Conservation (phyloP, 2,797 vertebrate species). For the Gymnodraco acuticeps region DNA sequence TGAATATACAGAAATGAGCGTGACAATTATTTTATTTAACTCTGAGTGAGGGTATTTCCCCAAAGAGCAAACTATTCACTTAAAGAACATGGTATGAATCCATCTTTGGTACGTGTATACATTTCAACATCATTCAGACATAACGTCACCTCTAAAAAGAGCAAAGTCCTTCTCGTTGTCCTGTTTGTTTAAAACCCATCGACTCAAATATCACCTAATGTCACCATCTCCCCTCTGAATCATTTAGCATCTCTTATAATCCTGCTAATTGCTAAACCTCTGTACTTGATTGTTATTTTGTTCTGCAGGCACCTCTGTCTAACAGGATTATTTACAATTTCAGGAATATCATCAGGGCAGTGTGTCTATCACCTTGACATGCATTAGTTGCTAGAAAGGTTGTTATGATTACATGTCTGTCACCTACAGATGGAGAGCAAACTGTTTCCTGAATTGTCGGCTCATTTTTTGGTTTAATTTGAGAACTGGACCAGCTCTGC, state of each 20-base stretch:
- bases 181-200: background rate
- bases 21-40: too few species aligned
- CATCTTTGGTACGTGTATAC: too few species aligned
- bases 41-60: background rate
- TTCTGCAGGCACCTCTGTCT: slow-evolving; percentile 10
- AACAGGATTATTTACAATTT: slow-evolving; percentile 32
- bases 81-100: background rate
- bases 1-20: background rate
- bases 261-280: slow-evolving; percentile 36
- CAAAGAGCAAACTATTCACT: background rate
- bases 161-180: too few species aligned
- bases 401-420: slow-evolving; percentile 17
- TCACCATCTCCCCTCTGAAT: slow-evolving; percentile 25
- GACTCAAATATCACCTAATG: slow-evolving; percentile 18
- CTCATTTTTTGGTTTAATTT: background rate
- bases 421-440: slow-evolving; percentile 7
- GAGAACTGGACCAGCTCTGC: background rate
- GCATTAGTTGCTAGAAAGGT: slow-evolving; percentile 14
- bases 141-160: too few species aligned
- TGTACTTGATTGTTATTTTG: slow-evolving; percentile 20
- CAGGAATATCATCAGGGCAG: slow-evolving; percentile 8
- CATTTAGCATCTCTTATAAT: slow-evolving; percentile 24
- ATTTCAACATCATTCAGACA: too few species aligned
- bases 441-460: slow-evolving; percentile 12
- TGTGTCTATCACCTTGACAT: slow-evolving; percentile 36